These are phyloP conservation scores for Linnaemya vulpina DNA, from an alignment of 2,888 invertebrate genomes.

Conservation along the genomic window DNA sequence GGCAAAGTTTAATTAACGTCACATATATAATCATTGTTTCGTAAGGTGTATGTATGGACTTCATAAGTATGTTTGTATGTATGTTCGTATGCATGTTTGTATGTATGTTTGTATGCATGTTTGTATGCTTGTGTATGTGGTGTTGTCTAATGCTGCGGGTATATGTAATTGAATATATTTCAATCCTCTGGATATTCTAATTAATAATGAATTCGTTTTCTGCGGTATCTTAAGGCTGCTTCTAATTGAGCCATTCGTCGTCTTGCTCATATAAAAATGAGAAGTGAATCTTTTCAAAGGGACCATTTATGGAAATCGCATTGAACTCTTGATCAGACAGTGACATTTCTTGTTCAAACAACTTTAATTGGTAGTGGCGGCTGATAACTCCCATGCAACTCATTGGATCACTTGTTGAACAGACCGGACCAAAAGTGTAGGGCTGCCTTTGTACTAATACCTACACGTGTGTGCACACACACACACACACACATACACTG, in stretches of 20 bases:
- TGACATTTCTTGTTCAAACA: too few relatives aligned
- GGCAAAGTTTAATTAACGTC: constrained; percentile 42
- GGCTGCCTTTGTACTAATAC: neutral
- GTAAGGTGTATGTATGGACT: neutral
- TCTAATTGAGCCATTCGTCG: too few relatives aligned
- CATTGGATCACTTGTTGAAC: neutral
- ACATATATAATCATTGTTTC: constrained; percentile 1
- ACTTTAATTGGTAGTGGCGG: neutral
- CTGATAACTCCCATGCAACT: neutral
- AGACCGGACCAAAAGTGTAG: neutral
- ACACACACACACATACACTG: neutral
- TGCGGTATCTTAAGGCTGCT: too few relatives aligned
- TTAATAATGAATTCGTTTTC: neutral
- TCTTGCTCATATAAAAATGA: too few relatives aligned
- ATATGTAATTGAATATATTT: neutral
- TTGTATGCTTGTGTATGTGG: too few relatives aligned
- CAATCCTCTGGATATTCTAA: neutral
- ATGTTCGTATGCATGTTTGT: too few relatives aligned
- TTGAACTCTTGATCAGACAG: too few relatives aligned
- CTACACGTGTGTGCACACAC: neutral
- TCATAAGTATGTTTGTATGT: too few relatives aligned
- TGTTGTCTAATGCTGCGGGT: too few relatives aligned
- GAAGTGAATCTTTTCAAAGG: too few relatives aligned
- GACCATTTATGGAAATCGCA: too few relatives aligned
- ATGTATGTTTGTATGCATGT: too few relatives aligned